Conservation (phyloP, 2,113 vertebrate genomes). For the Anser cygnoides region DNA sequence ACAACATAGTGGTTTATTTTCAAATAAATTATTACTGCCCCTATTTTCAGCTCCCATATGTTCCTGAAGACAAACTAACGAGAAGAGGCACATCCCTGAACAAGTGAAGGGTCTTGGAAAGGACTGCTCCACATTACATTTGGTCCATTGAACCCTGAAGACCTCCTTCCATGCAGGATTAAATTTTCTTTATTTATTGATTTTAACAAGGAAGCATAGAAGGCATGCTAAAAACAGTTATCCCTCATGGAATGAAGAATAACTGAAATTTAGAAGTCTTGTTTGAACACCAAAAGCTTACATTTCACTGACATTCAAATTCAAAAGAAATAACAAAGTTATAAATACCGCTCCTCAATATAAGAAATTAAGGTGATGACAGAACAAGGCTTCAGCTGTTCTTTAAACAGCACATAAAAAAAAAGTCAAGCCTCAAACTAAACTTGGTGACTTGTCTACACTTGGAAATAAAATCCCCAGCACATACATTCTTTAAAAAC, state of each 20-base stretch:
- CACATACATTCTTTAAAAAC: background rate
- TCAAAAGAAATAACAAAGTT: background rate
- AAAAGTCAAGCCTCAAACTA: background rate
- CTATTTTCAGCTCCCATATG: fast-evolving
- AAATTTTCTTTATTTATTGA: no score
- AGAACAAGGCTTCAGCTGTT: background rate
- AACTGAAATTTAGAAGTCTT: no score
- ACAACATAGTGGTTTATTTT: background rate
- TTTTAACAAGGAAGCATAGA: no score
- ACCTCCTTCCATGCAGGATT: background rate
- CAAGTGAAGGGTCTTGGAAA: fast-evolving
- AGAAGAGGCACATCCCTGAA: background rate
- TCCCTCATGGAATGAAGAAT: no score
- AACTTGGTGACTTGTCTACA: no score
- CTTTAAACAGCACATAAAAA: background rate
- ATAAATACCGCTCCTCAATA: background rate
- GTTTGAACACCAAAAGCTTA: background rate
- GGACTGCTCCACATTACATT: no score
- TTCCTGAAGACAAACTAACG: background rate
- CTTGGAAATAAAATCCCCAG: background rate
- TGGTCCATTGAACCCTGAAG: background rate
- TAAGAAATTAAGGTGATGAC: background rate
- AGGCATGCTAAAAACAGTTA: no score
- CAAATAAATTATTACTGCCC: background rate
- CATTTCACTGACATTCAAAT: fast-evolving